Evolutionary conservation across 2,797 vertebrate genomes (phyloP).

Genomic region (Epinephelus awoara): DNA sequence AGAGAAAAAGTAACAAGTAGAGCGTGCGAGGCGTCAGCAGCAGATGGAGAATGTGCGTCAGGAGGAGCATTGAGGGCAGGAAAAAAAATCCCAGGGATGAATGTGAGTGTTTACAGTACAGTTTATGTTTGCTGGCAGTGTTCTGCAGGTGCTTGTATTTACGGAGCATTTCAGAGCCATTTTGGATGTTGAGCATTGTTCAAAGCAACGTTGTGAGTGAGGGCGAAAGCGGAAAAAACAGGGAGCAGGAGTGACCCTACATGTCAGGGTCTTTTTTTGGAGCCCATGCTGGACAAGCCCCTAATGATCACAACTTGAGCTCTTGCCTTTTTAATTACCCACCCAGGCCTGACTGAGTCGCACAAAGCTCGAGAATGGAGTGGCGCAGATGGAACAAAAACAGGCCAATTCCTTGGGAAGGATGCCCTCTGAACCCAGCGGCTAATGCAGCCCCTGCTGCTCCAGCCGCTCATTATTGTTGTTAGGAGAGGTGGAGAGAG

Average conservation of each 20-base stretch:
- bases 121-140: constrained; percentile 49
- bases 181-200: constrained; percentile 51
- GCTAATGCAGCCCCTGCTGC: constrained; percentile 76
- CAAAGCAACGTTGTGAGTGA: constrained; percentile 19
- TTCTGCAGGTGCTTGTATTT: constrained; percentile 38
- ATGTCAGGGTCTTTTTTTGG: constrained; percentile 60
- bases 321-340: constrained; percentile 88
- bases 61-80: constrained; percentile 60
- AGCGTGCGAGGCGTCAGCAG: constrained; percentile 71
- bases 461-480: constrained; percentile 71
- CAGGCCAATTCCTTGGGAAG: constrained; percentile 77
- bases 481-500: constrained; percentile 66
- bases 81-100: constrained; percentile 26
- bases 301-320: constrained; percentile 82
- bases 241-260: constrained; percentile 47
- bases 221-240: constrained; percentile 4
- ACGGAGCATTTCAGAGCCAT: constrained; percentile 33
- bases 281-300: constrained; percentile 64
- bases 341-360: constrained; percentile 86
- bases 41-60: constrained; percentile 80
- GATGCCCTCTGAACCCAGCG: constrained; percentile 79
- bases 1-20: constrained; percentile 74
- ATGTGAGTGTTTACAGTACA: constrained; percentile 43
- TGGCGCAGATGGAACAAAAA: constrained; percentile 82
- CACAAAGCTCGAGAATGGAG: constrained; percentile 81